A percentile compares a stretch with the other conserved stretches of the same genome.
These are phyloP conservation scores for Peromyscus polionotus DNA, from an alignment of 2,113 vertebrate genomes.

Conservation along the genomic window DNA sequence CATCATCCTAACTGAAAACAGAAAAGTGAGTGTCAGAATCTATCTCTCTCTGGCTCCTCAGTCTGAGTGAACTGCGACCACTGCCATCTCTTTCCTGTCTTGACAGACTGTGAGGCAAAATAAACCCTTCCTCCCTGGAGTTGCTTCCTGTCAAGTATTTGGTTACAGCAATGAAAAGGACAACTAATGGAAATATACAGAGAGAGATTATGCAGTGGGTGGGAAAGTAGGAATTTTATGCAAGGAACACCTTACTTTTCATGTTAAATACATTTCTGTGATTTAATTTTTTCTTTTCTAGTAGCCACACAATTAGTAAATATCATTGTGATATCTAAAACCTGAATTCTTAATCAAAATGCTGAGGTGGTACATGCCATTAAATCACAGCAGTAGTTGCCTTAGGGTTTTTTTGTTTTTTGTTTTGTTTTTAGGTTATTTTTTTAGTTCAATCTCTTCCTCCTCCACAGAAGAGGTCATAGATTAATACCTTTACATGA, in stretches of 20 bases:
- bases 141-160: background rate
- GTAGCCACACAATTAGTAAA: background rate
- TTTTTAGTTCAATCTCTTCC: background rate
- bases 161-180: background rate
- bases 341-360: background rate
- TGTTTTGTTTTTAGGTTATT: background rate
- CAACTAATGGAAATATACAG: background rate
- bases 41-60: background rate
- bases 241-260: slow-evolving; percentile 15
- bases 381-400: background rate
- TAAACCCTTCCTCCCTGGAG: background rate
- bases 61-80: no score
- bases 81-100: background rate
- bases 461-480: background rate
- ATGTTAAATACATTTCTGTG: slow-evolving; percentile 15
- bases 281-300: background rate
- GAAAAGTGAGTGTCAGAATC: background rate
- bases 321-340: background rate
- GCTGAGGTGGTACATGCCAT: background rate
- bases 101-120: background rate
- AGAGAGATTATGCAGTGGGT: background rate
- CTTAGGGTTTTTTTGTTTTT: background rate
- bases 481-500: background rate
- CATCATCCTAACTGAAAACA: background rate
- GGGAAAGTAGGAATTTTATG: background rate